Conservation (phyloP, 2,888 invertebrate species). For the Lithophane semibrunnea region DNA sequence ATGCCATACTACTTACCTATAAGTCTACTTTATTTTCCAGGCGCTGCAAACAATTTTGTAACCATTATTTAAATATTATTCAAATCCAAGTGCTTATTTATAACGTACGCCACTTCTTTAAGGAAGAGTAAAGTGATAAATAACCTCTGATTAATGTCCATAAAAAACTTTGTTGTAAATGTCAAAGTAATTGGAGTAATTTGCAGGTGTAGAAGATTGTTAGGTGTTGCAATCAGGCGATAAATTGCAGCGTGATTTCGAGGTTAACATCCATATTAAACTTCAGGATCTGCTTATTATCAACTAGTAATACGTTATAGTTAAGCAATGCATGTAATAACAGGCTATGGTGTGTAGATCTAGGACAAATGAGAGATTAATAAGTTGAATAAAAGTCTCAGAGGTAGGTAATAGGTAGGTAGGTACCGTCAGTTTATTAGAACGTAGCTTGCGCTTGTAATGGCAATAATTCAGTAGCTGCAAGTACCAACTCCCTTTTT, state of each 20-base stretch:
- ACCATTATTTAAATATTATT: background rate
- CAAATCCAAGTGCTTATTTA: background rate
- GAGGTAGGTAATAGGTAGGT: too few species aligned
- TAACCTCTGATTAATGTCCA: background rate
- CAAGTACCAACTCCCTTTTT: background rate
- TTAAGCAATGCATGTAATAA: conserved; percentile 36
- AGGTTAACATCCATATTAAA: conserved; percentile 52
- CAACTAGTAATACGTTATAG: conserved; percentile 32
- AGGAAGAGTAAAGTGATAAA: background rate
- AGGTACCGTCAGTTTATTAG: too few species aligned
- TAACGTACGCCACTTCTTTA: background rate
- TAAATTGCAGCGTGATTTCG: conserved; percentile 51
- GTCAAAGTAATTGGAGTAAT: conserved; percentile 38
- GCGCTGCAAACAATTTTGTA: conserved; percentile 5
- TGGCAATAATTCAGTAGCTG: background rate
- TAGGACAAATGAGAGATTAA: conserved; percentile 22
- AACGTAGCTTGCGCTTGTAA: background rate
- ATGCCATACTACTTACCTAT: too few species aligned
- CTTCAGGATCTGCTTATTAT: conserved; percentile 54
- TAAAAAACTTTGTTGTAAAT: conserved; percentile 5
- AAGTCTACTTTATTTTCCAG: background rate
- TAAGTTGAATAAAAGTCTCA: background rate
- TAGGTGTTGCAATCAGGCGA: conserved; percentile 39
- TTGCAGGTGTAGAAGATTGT: conserved; percentile 25
- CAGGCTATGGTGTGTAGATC: conserved; percentile 17